Evolutionary conservation across 2,888 invertebrate species (phyloP).

Genomic region (Meganola albula): DNA sequence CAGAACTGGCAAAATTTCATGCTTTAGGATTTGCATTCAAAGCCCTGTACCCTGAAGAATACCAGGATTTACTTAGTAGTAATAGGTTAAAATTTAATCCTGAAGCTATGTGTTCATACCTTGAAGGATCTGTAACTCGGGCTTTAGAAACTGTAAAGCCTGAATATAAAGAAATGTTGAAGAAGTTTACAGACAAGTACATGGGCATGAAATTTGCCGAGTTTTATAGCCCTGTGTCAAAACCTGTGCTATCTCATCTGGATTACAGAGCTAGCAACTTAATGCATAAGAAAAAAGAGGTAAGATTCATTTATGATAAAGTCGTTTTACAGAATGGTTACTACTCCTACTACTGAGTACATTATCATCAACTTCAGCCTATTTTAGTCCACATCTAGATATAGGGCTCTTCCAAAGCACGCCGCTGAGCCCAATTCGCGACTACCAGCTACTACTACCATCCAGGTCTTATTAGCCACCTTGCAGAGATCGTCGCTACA

Average conservation of each 20-base stretch:
- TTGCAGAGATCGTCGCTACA: too few species aligned
- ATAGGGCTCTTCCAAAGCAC: too few species aligned
- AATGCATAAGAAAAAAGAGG: conserved; percentile 25
- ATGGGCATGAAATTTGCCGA: conserved; percentile 8
- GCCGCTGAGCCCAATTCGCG: too few species aligned
- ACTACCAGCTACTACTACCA: too few species aligned
- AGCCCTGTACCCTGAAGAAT: conserved; percentile 32
- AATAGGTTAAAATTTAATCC: neutral
- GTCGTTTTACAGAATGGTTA: too few species aligned
- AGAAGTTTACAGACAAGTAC: conserved; percentile 17
- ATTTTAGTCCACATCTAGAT: too few species aligned
- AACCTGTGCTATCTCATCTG: conserved; percentile 28
- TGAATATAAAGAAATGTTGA: conserved; percentile 27
- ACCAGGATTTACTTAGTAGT: too few species aligned
- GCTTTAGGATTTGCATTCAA: conserved; percentile 47
- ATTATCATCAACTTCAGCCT: too few species aligned
- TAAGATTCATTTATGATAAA: too few species aligned
- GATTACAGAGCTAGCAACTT: conserved; percentile 35
- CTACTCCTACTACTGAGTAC: too few species aligned
- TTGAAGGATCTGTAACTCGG: conserved; percentile 7
- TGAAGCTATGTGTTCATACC: neutral
- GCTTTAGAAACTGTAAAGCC: conserved; percentile 19
- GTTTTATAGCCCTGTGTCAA: conserved; percentile 20
- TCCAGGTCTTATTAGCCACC: too few species aligned
- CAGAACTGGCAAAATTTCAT: conserved; percentile 47